Evolutionary conservation across 2,797 vertebrate species (phyloP), one percentile per base, ranked within the genome.

Genomic region (Myotis myotis): DNA sequence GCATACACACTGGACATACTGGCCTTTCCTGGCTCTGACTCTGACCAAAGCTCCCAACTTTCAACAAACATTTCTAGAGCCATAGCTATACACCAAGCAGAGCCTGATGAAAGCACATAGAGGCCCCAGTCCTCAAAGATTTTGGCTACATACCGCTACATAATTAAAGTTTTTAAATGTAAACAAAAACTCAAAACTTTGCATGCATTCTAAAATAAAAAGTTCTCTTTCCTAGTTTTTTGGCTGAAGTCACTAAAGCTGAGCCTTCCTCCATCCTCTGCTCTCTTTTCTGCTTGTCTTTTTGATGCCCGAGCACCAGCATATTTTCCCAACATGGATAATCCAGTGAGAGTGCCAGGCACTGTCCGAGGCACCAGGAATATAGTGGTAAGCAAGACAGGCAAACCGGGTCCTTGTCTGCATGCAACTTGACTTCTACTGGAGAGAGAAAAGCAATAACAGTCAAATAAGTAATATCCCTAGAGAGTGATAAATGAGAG

Each of bases 271-370:
- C 28, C 4, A 2, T 47, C 33, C 23, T 16, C 16, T 9, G 2
- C n/a, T 95, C 11, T 95, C 51, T 78, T 85, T 87, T 55, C 64
- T 93, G 6, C 41, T 53, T 55, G 41, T 64, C 66, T 91, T 74
- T 51, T 41, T 10, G 47, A 22, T 72, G 12, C 28, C 28, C 41
- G 2, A 41, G 16, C 30, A n/a, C 87, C 28, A 72, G 23, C 5
- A 4, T 25, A 11, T 60, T 81, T 72, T 88, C n/a, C 28, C 9
- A 7, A 28, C 8, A 60, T 72, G 74, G 6, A 7, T 72, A 83
- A 80, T 25, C 60, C 5, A 9, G 49, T 1, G 17, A 11, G 66
- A 33, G 15, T 82, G 28, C 10, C 30, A 44, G 66, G n/a, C 62
- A 80, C 20, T 23, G 12, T 47, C 38, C 3, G 33, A 82, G 51